Conservation (phyloP, 1,140 invertebrate genomes). For the Calephelis nemesis region DNA sequence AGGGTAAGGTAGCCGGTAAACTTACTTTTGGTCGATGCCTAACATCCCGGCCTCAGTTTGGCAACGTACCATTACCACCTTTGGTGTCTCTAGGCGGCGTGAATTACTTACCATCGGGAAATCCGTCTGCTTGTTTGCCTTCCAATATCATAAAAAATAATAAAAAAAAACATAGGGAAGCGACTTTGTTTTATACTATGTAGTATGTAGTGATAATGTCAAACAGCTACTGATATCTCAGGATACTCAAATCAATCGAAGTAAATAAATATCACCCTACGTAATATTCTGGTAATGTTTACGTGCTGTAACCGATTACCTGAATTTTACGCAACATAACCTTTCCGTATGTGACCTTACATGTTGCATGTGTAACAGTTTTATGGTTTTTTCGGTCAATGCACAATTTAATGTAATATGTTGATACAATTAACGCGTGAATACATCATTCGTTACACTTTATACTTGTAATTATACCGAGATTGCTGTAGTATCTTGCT, state of each 20-base stretch:
- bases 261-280: background rate
- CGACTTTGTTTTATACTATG: too few relatives aligned
- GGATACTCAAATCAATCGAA: background rate
- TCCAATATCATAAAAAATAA: too few relatives aligned
- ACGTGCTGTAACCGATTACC: background rate
- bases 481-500: background rate
- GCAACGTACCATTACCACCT: too few relatives aligned
- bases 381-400: constrained; percentile 18
- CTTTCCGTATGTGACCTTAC: constrained; percentile 5
- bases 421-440: constrained; percentile 8
- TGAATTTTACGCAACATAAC: constrained; percentile 9
- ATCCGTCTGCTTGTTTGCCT: too few relatives aligned
- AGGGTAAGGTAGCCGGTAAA: too few relatives aligned
- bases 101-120: too few relatives aligned
- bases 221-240: too few relatives aligned
- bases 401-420: background rate
- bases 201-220: too few relatives aligned
- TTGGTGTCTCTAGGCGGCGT: too few relatives aligned
- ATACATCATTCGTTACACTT: constrained; percentile 3
- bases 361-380: background rate
- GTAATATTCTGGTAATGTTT: background rate
- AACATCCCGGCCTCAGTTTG: too few relatives aligned
- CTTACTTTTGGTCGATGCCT: too few relatives aligned
- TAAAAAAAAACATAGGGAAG: too few relatives aligned
- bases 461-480: background rate